These are phyloP conservation scores for Centrocercus urophasianus DNA, from an alignment of 2,113 vertebrate species.

Conservation along the genomic window DNA sequence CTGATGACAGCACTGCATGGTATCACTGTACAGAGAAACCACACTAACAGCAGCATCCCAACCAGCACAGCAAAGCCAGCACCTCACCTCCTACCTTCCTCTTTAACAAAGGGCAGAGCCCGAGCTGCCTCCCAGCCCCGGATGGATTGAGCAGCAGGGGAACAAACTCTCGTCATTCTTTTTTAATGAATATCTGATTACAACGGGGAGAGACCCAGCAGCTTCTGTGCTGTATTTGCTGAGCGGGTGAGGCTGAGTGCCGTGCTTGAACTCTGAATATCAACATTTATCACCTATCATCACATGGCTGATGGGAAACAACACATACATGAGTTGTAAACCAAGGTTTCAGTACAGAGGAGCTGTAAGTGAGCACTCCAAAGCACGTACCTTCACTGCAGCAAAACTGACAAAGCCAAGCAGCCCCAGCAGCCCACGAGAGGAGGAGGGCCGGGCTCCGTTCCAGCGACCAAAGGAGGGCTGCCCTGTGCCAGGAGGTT, in stretches of 20 bases:
- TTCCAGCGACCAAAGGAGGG: background rate
- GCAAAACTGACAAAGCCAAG: too few relatives aligned
- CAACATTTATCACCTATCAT: fast-evolving
- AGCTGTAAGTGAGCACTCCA: background rate
- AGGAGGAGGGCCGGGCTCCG: fast-evolving
- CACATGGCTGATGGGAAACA: background rate
- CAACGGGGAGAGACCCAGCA: background rate
- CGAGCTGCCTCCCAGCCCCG: fast-evolving
- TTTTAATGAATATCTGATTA: background rate
- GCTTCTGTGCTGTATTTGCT: background rate
- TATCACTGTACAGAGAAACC: fast-evolving
- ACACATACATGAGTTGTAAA: background rate
- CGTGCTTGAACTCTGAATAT: fast-evolving
- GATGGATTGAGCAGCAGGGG: fast-evolving
- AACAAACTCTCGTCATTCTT: background rate
- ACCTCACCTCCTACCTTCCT: background rate
- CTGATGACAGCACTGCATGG: fast-evolving
- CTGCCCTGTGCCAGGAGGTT: background rate
- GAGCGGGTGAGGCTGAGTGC: background rate
- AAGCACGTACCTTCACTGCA: background rate
- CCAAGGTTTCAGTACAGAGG: background rate
- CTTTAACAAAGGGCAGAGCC: fast-evolving
- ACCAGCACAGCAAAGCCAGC: too few relatives aligned
- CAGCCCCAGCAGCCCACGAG: background rate
- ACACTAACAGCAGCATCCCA: background rate